Evolutionary conservation across 2,113 vertebrate genomes (phyloP), one percentile per base, ranked within the genome.

Genomic region (Marcusenius ussheri): DNA sequence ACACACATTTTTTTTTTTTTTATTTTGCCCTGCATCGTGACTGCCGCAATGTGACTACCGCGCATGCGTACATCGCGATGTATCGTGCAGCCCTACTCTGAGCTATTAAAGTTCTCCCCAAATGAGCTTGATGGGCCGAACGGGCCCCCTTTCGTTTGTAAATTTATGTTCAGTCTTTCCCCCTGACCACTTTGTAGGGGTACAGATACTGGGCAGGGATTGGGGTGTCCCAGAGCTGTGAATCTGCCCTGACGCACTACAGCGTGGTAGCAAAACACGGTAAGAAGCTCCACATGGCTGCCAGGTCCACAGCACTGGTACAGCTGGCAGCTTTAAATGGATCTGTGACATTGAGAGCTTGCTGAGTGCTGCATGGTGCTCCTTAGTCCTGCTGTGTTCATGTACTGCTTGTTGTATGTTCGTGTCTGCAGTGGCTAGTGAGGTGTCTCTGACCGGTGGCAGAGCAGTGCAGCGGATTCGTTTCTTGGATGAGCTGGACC

Each of bases 131-230:
- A 56, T 21, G 17, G 19, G 17, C 5, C 19, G 51, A 53, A 19
- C 19, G 51, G 51, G 51, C 17, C 51, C 0, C 19, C 53, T 21
- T 1, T 56, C 5, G 1, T 56, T 24, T 56, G 53, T 21, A 56
- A 21, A 24, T 56, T 56, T 56, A 21, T 21, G 53, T 56, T 56
- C 53, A 56, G 0, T 53, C 50, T 53, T 83, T 83, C 10, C 49
- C 35, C 24, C 50, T 87, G 19, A 31, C 19, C 15, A 42, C 87
- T 39, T 89, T 21, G 39, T 91, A 99, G 98, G 98, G 98, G 85
- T 99, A 99, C 95, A 95, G 98, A 2, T 99, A 99, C 94, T 99
- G 98, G 98, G 97, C 97, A 86, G 98, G 98, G 42, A 97, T 99
- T 19, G 98, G 98, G 45, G 98, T 99, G 90, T 97, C 98, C 77